phyloP scores from a whole-genome alignment of 2,797 vertebrate genomes.

The Ctenopoma multispine region DNA sequence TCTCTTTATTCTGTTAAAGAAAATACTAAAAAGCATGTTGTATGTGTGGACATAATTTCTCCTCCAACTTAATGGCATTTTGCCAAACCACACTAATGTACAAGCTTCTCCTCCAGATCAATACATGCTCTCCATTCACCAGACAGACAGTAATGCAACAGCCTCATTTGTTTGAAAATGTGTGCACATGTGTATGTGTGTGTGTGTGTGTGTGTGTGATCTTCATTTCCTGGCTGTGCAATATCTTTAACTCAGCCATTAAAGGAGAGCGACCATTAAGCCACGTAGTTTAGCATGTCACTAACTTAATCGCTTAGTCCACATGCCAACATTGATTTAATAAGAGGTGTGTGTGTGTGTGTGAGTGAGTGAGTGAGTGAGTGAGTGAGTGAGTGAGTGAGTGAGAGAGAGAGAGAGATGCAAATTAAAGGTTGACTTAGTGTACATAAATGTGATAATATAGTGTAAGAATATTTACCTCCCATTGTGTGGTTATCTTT shows the following conservation, averaged over 20 bases:
- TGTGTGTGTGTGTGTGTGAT: constrained; percentile 1
- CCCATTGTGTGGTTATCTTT: constrained; percentile 42
- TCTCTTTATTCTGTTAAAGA: constrained; percentile 8
- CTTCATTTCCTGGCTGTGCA: constrained; percentile 28
- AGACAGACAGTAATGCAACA: constrained; percentile 68
- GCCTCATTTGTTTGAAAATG: constrained; percentile 69
- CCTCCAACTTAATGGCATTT: constrained; percentile 67
- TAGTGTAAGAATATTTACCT: constrained; percentile 34
- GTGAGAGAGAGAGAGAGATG: constrained; percentile 10
- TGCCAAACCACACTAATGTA: constrained; percentile 75
- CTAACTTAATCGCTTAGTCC: constrained; percentile 62
- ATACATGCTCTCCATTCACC: constrained; percentile 70
- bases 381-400: constrained; percentile 7
- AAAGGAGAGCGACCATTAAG: constrained; percentile 67
- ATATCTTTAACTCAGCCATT: constrained; percentile 53
- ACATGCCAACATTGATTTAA: constrained; percentile 51
- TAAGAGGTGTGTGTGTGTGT: constrained; percentile 18
- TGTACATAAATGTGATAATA: constrained; percentile 30
- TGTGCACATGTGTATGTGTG: constrained; percentile 6
- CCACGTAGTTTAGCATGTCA: constrained; percentile 61
- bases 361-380: constrained; percentile 1
- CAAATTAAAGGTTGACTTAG: constrained; percentile 39
- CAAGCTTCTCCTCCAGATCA: constrained; percentile 67
- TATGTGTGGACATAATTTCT: constrained; percentile 43
- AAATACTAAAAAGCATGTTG: constrained; percentile 14